Evolutionary conservation across 2,888 invertebrate species (phyloP).

Genomic region (Geotrupes spiniger): DNA sequence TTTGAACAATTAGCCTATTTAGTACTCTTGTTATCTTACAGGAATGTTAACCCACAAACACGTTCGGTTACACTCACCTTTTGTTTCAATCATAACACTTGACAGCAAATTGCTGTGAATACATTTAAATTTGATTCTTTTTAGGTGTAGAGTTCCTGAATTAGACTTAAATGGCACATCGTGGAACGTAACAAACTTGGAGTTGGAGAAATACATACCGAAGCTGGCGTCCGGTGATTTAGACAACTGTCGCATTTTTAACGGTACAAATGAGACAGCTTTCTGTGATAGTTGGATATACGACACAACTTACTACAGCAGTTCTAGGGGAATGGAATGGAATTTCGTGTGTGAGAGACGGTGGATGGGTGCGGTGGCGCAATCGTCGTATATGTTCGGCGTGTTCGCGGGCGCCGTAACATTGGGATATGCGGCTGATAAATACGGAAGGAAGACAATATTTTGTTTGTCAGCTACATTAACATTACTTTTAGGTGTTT

Average conservation of each 20-base stretch:
- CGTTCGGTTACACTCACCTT: too few species aligned
- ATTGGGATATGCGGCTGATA: constrained; percentile 74
- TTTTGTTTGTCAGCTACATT: constrained; percentile 74
- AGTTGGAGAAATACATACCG: constrained; percentile 58
- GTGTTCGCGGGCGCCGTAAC: constrained; percentile 76
- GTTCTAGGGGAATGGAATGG: constrained; percentile 80
- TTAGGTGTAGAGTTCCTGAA: constrained; percentile 60
- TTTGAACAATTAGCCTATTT: too few species aligned
- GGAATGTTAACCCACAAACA: too few species aligned
- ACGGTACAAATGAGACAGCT: constrained; percentile 42
- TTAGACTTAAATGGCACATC: constrained; percentile 56
- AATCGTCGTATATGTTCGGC: constrained; percentile 78
- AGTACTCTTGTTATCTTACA: too few species aligned
- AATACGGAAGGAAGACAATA: constrained; percentile 72
- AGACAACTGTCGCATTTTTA: constrained; percentile 62
- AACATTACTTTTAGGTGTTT: constrained; percentile 65
- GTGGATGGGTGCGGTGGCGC: constrained; percentile 80
- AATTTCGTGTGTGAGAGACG: constrained; percentile 73
- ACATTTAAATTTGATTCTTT: constrained; percentile 16
- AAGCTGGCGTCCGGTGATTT: constrained; percentile 55
- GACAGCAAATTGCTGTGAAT: too few species aligned
- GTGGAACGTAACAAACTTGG: constrained; percentile 51
- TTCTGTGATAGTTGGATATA: constrained; percentile 64
- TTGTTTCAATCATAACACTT: too few species aligned
- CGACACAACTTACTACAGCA: constrained; percentile 68